Percentiles rank a stretch among this genome's conserved stretches.
phyloP scores from a whole-genome alignment of 2,888 invertebrate species.

The Leptothorax acervorum region DNA sequence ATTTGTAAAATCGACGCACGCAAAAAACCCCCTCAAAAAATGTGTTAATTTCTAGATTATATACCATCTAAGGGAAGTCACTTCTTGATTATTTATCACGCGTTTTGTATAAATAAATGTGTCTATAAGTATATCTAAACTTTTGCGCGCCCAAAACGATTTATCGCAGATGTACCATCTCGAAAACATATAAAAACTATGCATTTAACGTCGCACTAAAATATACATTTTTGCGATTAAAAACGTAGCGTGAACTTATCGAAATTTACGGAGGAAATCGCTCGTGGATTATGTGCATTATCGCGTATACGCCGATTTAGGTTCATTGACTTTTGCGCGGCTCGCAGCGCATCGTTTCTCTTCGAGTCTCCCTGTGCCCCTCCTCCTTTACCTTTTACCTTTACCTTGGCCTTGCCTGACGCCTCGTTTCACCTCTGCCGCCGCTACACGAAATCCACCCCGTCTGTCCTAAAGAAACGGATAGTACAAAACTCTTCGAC shows the following conservation, averaged over 20 bases:
- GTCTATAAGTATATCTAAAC: not conserved
- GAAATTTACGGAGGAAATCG: slow-evolving; percentile 28
- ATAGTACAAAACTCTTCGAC: not conserved
- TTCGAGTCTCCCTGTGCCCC: slow-evolving; percentile 45
- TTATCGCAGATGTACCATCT: not conserved
- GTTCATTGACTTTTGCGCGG: slow-evolving; percentile 62
- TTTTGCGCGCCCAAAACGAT: not conserved
- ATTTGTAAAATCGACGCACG: not conserved
- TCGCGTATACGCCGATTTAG: slow-evolving; percentile 51
- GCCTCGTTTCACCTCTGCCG: slow-evolving; percentile 18
- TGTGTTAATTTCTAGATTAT: not conserved
- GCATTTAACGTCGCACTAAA: not conserved
- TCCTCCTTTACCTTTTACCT: slow-evolving; percentile 61
- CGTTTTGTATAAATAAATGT: not conserved
- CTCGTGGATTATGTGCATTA: slow-evolving; percentile 33
- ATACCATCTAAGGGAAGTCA: not conserved
- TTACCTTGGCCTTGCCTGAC: slow-evolving; percentile 63
- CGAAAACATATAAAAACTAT: not conserved
- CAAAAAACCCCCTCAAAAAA: not conserved
- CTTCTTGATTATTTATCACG: slow-evolving; percentile 2
- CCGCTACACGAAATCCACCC: slow-evolving; percentile 15
- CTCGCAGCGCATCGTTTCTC: slow-evolving; percentile 54
- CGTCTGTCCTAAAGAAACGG: slow-evolving; percentile 8
- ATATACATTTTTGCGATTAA: slow-evolving; percentile 8
- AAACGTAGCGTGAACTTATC: slow-evolving; percentile 15